Conservation (phyloP, 2,113 vertebrate genomes). For the Pterocles burchelli region DNA sequence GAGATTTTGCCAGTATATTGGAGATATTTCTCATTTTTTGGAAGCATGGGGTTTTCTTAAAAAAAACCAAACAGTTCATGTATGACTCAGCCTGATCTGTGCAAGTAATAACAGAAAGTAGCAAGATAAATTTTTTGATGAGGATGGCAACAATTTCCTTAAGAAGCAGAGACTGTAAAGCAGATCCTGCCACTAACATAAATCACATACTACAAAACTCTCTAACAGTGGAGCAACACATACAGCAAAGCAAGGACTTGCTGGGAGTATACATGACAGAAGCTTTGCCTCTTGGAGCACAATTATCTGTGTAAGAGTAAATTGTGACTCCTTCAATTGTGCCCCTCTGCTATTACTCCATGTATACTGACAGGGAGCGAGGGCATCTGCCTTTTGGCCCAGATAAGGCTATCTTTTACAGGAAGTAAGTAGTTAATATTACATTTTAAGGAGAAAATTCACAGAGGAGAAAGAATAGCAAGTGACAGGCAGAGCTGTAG, state of each 20-base stretch:
- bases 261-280: accelerated
- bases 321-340: not conserved
- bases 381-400: not conserved
- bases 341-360: not conserved
- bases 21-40: not conserved
- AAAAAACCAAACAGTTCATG: not conserved
- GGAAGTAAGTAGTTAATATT: not conserved
- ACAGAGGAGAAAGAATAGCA: not conserved
- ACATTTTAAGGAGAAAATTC: not conserved
- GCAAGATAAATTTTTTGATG: not conserved
- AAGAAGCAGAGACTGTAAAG: not conserved
- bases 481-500: not conserved
- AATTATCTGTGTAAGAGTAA: not conserved
- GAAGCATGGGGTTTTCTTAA: not conserved
- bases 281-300: not conserved
- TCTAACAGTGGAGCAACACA: accelerated
- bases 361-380: not conserved
- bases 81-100: not conserved
- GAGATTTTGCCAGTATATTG: not conserved
- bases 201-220: not conserved
- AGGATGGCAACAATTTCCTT: not conserved
- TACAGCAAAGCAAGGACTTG: not conserved
- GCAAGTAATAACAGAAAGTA: not conserved
- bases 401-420: not conserved
- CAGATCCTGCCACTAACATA: not conserved